phyloP scores from a whole-genome alignment of 1,140 invertebrate genomes.

The Dolichoris vasculosae region DNA sequence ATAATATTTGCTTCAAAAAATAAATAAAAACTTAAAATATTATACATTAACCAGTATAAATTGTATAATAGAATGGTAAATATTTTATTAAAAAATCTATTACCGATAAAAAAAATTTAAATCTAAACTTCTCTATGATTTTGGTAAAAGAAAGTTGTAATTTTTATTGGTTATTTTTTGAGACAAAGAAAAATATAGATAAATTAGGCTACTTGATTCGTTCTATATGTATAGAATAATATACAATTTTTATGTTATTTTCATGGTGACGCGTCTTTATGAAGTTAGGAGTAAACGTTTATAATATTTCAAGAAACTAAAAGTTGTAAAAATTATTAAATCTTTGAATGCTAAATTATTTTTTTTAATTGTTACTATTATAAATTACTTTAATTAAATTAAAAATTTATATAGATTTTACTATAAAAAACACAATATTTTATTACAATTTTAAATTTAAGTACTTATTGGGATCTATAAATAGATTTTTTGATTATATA shows the following conservation, averaged over 20 bases:
- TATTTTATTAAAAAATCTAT: too few species aligned
- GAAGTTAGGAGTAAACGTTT: not conserved
- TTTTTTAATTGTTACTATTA: not conserved
- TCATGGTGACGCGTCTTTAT: not conserved
- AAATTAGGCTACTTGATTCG: not conserved
- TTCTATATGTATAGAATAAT: not conserved
- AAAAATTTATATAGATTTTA: not conserved
- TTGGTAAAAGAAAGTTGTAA: not conserved
- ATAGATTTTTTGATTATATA: too few species aligned
- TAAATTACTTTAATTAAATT: not conserved
- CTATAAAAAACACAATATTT: too few species aligned
- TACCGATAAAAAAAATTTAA: too few species aligned
- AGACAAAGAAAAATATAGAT: not conserved
- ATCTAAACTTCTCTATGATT: not conserved
- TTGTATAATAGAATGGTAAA: too few species aligned
- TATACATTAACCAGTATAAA: too few species aligned
- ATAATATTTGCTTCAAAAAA: too few species aligned
- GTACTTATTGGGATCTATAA: too few species aligned
- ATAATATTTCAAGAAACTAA: not conserved
- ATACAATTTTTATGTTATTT: not conserved
- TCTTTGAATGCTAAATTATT: not conserved
- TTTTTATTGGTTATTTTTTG: not conserved
- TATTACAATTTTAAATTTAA: too few species aligned
- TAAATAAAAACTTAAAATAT: too few species aligned
- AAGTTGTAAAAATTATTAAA: not conserved